Evolutionary conservation across 2,888 invertebrate genomes (phyloP).

Genomic region (Dugesia japonica): DNA sequence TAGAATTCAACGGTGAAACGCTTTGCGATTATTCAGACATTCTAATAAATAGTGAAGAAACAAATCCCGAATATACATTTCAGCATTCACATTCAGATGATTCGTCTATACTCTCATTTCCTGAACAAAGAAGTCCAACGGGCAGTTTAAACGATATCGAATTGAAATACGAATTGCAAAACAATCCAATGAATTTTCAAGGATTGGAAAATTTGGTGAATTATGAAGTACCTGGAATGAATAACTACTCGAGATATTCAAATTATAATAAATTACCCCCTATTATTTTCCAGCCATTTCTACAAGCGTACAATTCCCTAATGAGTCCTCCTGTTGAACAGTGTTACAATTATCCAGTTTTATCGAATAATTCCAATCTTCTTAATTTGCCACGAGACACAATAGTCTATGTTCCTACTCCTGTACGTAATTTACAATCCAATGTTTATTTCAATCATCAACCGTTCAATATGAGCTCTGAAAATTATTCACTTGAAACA

Average conservation of each 20-base stretch:
- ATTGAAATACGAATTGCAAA: background rate
- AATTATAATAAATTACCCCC: slow-evolving; percentile 7
- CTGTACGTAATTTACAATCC: background rate
- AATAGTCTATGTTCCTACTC: background rate
- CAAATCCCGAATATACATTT: slow-evolving; percentile 1
- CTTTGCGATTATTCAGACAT: background rate
- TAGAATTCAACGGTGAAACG: background rate
- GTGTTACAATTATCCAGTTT: background rate
- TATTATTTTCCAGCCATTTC: background rate
- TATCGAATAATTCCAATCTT: background rate
- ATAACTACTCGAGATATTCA: background rate
- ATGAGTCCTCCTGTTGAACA: background rate
- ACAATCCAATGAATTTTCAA: background rate
- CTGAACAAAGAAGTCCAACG: background rate
- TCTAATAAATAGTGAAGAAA: background rate
- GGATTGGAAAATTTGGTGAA: background rate
- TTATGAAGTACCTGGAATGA: background rate
- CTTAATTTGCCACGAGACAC: background rate
- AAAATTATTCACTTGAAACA: background rate
- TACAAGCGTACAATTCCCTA: background rate
- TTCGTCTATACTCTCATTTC: background rate
- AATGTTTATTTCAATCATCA: background rate
- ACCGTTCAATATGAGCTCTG: background rate
- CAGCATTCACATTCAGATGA: slow-evolving; percentile 2
- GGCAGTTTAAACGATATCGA: background rate